Base-by-base conservation (phyloP, 2,113 vertebrate species). In the Neotoma lepida region DNA sequence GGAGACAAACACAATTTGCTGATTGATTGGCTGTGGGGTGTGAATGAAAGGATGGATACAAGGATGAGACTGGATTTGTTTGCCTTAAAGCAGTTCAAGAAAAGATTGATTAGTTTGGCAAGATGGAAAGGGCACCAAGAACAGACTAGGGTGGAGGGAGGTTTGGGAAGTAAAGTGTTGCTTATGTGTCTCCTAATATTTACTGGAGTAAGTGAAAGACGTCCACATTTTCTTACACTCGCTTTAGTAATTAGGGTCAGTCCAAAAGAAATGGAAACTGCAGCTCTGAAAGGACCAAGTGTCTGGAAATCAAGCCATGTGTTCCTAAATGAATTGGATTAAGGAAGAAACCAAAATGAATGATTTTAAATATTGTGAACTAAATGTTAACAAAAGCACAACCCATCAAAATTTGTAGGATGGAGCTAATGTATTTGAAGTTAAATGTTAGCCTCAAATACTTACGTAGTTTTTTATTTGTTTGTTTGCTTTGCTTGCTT, bases 391-490 rank as follows among this genome's bases (percentile, higher is more conserved):
- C 33, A 74, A 68, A 68, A 88, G 66, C 5, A 49, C 13, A 51
- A 49, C 15, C 44, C 35, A 51, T 68, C 68, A 85, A 84, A 77
- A 54, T 70, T 17, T 84, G 51, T 12, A 35, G 12, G 13, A 63
- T 87, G 28, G 4, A 76, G 33, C 64, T 80, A 39, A 70, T n/a
- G 54, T n/a, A 39, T 51, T 81, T 74, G 73, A 7, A 89, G 35
- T 41, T n/a, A 93, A 82, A 68, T 88, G 12, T 61, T 95, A 93
- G 51, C 54, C 49, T 95, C 51, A 77, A 85, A 82, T 61, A 12
- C 17, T n/a, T 66, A 14, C n/a, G 41, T 44, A 74, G 20, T 22
- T 77, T 89, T 10, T 30, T 64, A 26, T 30, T 64, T 64, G 28
- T 30, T 30, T 64, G 4, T 64, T 64, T 12, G 63, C 63, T 64